These are phyloP conservation scores for Unio delphinus DNA, from an alignment of 2,888 invertebrate genomes.

Conservation along the genomic window DNA sequence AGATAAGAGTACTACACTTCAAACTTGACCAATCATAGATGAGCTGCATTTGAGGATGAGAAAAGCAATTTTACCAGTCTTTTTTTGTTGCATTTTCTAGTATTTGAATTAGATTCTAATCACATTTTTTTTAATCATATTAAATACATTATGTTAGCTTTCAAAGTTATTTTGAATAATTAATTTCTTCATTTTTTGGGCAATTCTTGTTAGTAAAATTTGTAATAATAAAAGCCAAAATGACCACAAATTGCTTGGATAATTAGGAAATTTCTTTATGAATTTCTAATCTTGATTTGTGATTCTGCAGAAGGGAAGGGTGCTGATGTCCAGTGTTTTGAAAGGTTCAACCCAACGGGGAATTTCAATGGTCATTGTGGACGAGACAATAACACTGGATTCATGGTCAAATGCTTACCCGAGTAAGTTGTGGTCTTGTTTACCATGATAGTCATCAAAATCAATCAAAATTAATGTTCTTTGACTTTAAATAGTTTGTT, in stretches of 20 bases:
- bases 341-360: conserved; percentile 95
- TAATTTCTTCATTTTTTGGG: too few species aligned
- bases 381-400: conserved; percentile 71
- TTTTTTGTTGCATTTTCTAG: too few species aligned
- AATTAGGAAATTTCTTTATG: neutral
- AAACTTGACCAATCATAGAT: too few species aligned
- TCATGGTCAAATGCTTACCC: conserved; percentile 84
- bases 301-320: conserved; percentile 78
- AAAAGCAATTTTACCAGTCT: too few species aligned
- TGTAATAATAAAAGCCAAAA: neutral
- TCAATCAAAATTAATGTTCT: neutral
- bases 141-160: too few species aligned
- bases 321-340: conserved; percentile 91
- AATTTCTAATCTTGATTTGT: conserved; percentile 2
- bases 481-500: neutral
- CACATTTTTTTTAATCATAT: too few species aligned
- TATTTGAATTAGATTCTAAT: too few species aligned
- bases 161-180: too few species aligned
- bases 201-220: too few species aligned
- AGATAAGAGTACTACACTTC: too few species aligned
- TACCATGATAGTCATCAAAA: neutral
- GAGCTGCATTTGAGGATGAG: too few species aligned
- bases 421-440: conserved; percentile 77
- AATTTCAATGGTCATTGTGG: conserved; percentile 97
- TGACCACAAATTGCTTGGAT: too few species aligned